phyloP scores from a whole-genome alignment of 2,797 vertebrate genomes.

The Sandelia bainsii region DNA sequence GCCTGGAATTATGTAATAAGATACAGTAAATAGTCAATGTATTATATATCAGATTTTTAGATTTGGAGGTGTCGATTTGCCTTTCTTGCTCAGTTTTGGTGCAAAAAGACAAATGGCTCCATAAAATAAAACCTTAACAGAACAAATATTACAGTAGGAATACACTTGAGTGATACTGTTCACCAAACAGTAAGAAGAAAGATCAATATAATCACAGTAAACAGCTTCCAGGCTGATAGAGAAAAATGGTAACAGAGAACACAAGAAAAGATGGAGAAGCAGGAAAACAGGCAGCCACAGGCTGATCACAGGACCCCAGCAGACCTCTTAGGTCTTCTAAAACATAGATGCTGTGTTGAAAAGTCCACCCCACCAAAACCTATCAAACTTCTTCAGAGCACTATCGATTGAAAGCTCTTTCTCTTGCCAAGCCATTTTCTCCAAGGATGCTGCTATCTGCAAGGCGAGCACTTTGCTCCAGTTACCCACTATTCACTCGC shows the following conservation, averaged over 20 bases:
- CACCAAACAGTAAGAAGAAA: conserved; percentile 12
- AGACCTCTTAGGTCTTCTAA: conserved; percentile 39
- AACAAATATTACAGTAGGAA: conserved; percentile 20
- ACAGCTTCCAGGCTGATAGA: conserved; percentile 47
- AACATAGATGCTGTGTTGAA: conserved; percentile 50
- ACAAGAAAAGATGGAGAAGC: conserved; percentile 13
- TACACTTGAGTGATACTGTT: conserved; percentile 12
- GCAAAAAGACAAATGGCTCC: neutral
- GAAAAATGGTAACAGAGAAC: conserved; percentile 15
- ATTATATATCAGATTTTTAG: neutral
- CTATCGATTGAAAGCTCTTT: conserved; percentile 67
- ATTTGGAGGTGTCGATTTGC: neutral
- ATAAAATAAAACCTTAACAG: neutral
- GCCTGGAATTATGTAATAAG: neutral
- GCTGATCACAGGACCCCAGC: conserved; percentile 38
- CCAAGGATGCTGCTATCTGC: conserved; percentile 67
- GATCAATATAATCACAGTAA: conserved; percentile 27
- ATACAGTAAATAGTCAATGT: neutral
- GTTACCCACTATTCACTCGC: conserved; percentile 66
- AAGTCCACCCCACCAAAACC: conserved; percentile 56
- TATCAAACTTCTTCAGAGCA: conserved; percentile 66
- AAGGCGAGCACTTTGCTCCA: conserved; percentile 69
- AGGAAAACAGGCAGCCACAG: conserved; percentile 20
- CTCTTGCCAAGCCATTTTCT: conserved; percentile 69
- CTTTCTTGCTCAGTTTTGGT: neutral